Evolutionary conservation across 2,888 invertebrate species (phyloP), one percentile per base, ranked within the genome.

Genomic region (Belgica antarctica): DNA sequence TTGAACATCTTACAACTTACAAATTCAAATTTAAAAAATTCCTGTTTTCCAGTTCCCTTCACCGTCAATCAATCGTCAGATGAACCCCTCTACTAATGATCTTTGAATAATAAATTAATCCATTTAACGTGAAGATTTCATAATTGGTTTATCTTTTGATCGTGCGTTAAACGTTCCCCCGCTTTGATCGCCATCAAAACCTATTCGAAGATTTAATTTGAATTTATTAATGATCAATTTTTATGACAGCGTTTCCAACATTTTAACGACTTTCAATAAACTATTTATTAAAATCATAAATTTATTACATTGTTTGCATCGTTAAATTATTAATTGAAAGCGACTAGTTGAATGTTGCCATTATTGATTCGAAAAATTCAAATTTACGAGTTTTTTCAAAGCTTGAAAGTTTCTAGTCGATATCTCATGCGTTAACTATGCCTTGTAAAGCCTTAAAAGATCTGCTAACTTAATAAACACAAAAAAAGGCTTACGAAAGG

Each of bases 241-340:
- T 68, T 34, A 36, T 24, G 27, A n/a, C 22, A n/a, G 19, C 36
- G 3, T 22, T 25, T 63, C 63, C 36, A 36, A 46, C 47, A 15
- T 15, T 59, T 52, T 59, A 27, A 59, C 8, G 8, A 4, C 7
- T 27, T 57, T 46, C 57, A 68, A 68, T 68, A 52, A 68, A 57
- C 57, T 57, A 62, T 68, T 68, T 68, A 68, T 47, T 47, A 34
- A 68, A 68, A 68, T 68, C 52, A 47, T 68, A 68, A 68, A 68
- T 68, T 68, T 57, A 68, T 57, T 68, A 68, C 68, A 68, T 57
- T 68, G 68, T 68, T 52, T 52, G 19, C 12, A 12, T n/a, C 25
- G 15, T 59, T 27, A 59, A 59, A 59, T 19, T 27, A 24, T 59
- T 59, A 52, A 59, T 59, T 59, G 59, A 59, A 52, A 52, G 22